Evolutionary conservation across 2,797 vertebrate genomes (phyloP).

Genomic region (Darevskia nairensis): DNA sequence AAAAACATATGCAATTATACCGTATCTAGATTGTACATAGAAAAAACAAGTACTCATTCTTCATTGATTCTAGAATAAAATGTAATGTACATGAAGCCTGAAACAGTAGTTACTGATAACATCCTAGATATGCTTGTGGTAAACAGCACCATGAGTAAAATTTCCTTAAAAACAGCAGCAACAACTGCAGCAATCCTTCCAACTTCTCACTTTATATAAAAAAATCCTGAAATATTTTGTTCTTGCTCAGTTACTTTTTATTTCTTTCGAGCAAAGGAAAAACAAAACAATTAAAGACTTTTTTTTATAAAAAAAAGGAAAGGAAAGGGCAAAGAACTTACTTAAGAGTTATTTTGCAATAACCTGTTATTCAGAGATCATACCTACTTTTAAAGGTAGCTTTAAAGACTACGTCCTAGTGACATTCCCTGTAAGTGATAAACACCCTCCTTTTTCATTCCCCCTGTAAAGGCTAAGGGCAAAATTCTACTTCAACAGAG

Average conservation of each 20-base stretch:
- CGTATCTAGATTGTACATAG: no score
- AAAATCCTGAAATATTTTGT: constrained; percentile 22
- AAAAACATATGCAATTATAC: no score
- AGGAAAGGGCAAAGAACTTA: constrained; percentile 28
- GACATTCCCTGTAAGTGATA: constrained; percentile 15
- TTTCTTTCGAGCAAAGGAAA: constrained; percentile 18
- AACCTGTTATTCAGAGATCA: constrained; percentile 8
- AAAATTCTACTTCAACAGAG: constrained; percentile 21
- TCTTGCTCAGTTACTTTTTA: constrained; percentile 19
- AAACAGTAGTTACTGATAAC: no score
- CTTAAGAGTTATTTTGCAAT: constrained; percentile 7
- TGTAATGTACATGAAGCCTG: no score
- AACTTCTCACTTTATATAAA: neutral
- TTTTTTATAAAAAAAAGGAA: constrained; percentile 1
- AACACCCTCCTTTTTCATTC: constrained; percentile 6
- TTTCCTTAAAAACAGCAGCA: neutral
- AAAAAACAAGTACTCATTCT: no score
- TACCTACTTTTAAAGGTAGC: constrained; percentile 20
- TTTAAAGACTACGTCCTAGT: constrained; percentile 21
- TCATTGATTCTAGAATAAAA: no score
- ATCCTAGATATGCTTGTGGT: neutral
- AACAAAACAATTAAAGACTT: neutral
- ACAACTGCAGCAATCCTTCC: neutral
- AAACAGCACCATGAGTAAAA: rapidly evolving
- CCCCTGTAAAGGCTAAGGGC: neutral